A percentile compares a stretch with the other conserved stretches of the same genome.
Conservation (phyloP, 2,797 vertebrate genomes). For the Naso thynnoides region DNA sequence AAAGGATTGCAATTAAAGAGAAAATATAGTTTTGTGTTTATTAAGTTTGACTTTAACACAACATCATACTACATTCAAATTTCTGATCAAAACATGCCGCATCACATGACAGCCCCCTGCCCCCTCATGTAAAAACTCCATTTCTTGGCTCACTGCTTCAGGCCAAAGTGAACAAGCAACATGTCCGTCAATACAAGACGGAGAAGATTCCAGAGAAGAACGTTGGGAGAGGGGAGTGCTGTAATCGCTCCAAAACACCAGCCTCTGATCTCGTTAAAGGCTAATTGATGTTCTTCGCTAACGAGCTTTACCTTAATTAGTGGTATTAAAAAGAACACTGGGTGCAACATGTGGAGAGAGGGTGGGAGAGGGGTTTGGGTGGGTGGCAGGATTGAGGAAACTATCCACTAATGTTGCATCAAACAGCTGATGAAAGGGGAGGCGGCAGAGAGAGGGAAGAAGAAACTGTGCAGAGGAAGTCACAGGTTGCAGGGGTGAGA, state of each 20-base stretch:
- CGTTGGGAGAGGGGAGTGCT: slow-evolving; percentile 58
- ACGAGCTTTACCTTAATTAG: slow-evolving; percentile 89
- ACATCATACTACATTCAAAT: slow-evolving; percentile 14
- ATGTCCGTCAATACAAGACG: slow-evolving; percentile 66
- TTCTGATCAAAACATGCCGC: slow-evolving; percentile 30
- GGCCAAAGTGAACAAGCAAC: slow-evolving; percentile 64
- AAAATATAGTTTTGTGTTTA: slow-evolving; percentile 40
- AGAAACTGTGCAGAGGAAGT: slow-evolving; percentile 64
- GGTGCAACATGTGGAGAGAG: slow-evolving; percentile 51
- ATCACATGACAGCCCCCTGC: slow-evolving; percentile 27
- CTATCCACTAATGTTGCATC: slow-evolving; percentile 71
- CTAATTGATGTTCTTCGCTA: slow-evolving; percentile 88
- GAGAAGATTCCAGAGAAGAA: slow-evolving; percentile 63
- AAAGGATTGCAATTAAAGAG: slow-evolving; percentile 30
- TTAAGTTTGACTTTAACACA: slow-evolving; percentile 25
- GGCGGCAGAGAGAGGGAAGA: slow-evolving; percentile 43
- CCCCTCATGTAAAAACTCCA: neutral
- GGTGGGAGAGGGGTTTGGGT: slow-evolving; percentile 45
- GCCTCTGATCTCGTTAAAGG: slow-evolving; percentile 87
- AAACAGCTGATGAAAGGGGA: slow-evolving; percentile 71
- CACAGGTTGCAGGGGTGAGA: slow-evolving; percentile 75
- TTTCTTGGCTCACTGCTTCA: slow-evolving; percentile 32
- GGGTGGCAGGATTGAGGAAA: slow-evolving; percentile 68
- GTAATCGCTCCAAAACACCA: slow-evolving; percentile 85
- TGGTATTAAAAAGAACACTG: slow-evolving; percentile 83